Evolutionary conservation across 2,113 vertebrate species (phyloP).

Genomic region (Lota lota): DNA sequence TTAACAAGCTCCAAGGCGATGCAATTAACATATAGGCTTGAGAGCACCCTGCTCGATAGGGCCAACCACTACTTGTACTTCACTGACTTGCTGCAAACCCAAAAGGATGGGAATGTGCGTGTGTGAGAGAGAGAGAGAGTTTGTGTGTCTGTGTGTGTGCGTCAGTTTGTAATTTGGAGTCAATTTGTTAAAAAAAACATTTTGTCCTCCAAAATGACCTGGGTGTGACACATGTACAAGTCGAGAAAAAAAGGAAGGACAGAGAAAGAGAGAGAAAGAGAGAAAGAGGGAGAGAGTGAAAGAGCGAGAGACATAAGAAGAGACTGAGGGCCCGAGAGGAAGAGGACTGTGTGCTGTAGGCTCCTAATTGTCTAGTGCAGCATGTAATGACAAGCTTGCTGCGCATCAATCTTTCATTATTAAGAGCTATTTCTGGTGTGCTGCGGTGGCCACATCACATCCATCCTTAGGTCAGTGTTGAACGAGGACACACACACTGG

Average conservation of each 20-base stretch:
- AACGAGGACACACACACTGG: conserved; percentile 35
- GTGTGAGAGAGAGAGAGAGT: too few species aligned
- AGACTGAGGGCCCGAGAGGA: conserved; percentile 9
- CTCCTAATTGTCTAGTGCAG: conserved; percentile 78
- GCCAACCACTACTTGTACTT: too few species aligned
- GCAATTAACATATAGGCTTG: too few species aligned
- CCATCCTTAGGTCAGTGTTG: conserved; percentile 31
- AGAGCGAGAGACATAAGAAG: background rate
- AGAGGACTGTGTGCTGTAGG: conserved; percentile 50
- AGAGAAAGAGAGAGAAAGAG: background rate
- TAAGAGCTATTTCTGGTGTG: conserved; percentile 72
- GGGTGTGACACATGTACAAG: background rate
- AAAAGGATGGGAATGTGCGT: too few species aligned
- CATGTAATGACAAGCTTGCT: conserved; percentile 78
- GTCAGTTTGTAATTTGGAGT: background rate
- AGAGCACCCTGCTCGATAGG: too few species aligned
- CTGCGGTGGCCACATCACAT: conserved; percentile 44
- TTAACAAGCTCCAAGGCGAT: too few species aligned
- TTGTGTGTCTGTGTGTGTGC: background rate
- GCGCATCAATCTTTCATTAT: conserved; percentile 78
- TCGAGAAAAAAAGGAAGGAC: background rate
- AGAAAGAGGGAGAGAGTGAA: background rate
- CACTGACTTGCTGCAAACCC: too few species aligned
- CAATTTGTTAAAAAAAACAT: too few species aligned
- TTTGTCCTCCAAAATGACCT: background rate